Evolutionary conservation across 2,888 invertebrate genomes (phyloP).

Genomic region (Gisinianus flammeolus): DNA sequence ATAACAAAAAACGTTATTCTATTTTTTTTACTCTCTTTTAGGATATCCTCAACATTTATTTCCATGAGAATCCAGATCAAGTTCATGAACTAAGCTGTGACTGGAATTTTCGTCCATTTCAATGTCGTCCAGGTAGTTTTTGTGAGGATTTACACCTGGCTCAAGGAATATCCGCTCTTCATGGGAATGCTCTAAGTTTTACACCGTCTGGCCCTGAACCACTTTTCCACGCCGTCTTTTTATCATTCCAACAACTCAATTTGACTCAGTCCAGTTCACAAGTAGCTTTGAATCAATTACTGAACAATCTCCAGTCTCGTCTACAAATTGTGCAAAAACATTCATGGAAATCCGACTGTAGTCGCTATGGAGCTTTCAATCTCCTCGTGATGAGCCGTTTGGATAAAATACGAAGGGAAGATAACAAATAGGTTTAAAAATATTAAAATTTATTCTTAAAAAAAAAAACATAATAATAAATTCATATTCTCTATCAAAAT

Average conservation of each 20-base stretch:
- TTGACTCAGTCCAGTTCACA: not conserved
- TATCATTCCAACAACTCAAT: slow-evolving; percentile 40
- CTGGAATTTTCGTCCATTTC: slow-evolving; percentile 63
- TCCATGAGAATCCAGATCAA: slow-evolving; percentile 62
- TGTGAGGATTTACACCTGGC: slow-evolving; percentile 60
- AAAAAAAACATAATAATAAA: no score
- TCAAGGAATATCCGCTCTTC: slow-evolving; percentile 61
- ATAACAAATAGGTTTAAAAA: no score
- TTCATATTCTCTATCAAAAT: no score
- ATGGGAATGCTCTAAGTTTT: slow-evolving; percentile 61
- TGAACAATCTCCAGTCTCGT: not conserved
- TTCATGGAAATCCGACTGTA: not conserved
- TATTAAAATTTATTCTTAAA: no score
- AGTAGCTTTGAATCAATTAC: not conserved
- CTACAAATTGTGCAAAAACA: not conserved
- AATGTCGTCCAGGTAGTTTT: slow-evolving; percentile 61
- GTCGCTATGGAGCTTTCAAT: slow-evolving; percentile 7
- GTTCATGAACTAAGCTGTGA: slow-evolving; percentile 62
- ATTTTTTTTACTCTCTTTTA: slow-evolving; percentile 28
- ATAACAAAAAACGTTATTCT: no score
- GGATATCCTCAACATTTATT: slow-evolving; percentile 64
- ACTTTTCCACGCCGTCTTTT: slow-evolving; percentile 49
- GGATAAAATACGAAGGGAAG: not conserved
- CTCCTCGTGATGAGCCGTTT: not conserved
- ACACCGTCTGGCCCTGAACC: slow-evolving; percentile 51